Base-by-base conservation (phyloP, 2,797 vertebrate species). In the Gobio occitaniae region DNA sequence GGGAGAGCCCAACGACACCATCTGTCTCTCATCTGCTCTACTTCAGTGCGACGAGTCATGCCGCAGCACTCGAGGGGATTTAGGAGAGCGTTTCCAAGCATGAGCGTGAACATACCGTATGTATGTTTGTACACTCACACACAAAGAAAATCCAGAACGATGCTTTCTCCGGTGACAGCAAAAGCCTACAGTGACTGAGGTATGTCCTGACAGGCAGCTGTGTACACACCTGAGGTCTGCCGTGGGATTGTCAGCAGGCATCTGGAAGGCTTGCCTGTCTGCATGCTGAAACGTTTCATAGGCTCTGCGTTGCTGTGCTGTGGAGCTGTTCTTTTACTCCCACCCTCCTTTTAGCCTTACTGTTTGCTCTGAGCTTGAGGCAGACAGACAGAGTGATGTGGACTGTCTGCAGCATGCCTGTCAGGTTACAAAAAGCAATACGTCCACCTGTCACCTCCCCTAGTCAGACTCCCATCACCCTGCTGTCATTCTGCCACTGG, bases 21-120 rank as follows among this genome's bases (percentile, higher is more conserved):
- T 94, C 93, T 93, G 93, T 87, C 84, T 76, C 86, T 91, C 89
- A 94, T 90, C 91, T 93, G 92, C 89, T 91, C 78, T 36, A 56
- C 76, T 88, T 87, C 66, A 71, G 88, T 47, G 76, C n/a, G 36
- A 81, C 78, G 80, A 25, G 69, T 61, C 65, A 15, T 47, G 8
- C 44, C 8, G 44, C 32, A 70, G 15, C 25, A n/a, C 71, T 84
- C 65, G 6, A 63, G 47, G 84, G 82, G 71, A 77, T 82, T 84
- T 12, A 61, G 41, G 21, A 17, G 25, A 61, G 66, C 1, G 32
- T 38, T 80, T 44, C 29, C 50, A 72, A 79, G 76, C 25, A 4
- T 47, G 56, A 61, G 52, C 9, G 19, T 78, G 74, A 70, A 78
- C 4, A 47, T 21, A 75, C 36, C n/a, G 17, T 56, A 47, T n/a